Evolutionary conservation across 2,797 vertebrate genomes (phyloP), one percentile per base, ranked within the genome.

Genomic region (Pterois miles): DNA sequence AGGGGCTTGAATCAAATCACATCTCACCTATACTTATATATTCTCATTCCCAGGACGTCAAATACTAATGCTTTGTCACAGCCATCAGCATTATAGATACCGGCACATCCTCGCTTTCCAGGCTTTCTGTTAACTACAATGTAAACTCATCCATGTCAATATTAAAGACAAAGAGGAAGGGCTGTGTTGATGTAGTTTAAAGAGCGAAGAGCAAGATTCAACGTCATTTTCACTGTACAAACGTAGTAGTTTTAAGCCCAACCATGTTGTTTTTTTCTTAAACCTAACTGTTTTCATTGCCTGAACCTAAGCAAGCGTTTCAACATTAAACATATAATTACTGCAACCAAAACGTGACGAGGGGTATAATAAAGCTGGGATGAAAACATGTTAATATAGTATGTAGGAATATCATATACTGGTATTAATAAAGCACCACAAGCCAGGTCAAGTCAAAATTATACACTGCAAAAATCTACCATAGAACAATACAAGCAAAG

Each of bases 1-100:
- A 57, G 22, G 34, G 12, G 13, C 43, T 80, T 82, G 65, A 78
- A 63, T 78, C 18, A 36, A 57, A 65, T 71, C 6, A 64, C 23
- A 46, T 13, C 29, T 50, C 8, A 12, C 7, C 10, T 20, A 23
- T 38, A 40, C 25, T 54, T 8, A 20, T 46, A 20, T 46, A 46
- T 16, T 20, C 43, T 20, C 43, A 18, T 18, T 46, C 43, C 43
- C 43, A 46, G 18, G 43, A 18, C 8, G 8, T 18, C 18, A 46
- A 46, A 46, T 46, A 46, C 16, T 18, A 46, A 46, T 18, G 43
- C 43, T 46, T 46, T 0, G 20, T 46, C 43, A 46, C 0, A 3
- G 43, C 43, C 20, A 18, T n/a, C n/a, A n/a, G n/a, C n/a, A n/a
- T n/a, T n/a, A n/a, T n/a, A n/a, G n/a, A n/a, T n/a, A n/a, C n/a